Evolutionary conservation across 2,888 invertebrate genomes (phyloP), one percentile per base, ranked within the genome.

Genomic region (Drosophila neoperkinsi): DNA sequence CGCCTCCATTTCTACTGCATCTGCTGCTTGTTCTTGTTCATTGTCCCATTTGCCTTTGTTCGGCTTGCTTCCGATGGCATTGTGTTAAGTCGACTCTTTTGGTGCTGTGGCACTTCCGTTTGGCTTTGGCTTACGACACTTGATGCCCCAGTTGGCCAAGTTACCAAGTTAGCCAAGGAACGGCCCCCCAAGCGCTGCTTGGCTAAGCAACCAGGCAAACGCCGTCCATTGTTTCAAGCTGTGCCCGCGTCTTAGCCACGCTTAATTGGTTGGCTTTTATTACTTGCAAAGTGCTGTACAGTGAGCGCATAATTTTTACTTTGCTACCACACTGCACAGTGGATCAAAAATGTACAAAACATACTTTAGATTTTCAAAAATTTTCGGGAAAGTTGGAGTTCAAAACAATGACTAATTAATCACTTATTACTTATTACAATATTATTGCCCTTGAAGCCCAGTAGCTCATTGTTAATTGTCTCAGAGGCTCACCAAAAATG

Each of bases 181-280:
- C 50, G 38, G 31, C 33, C 28, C 49, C 49, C 61, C 51, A 31
- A 36, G 46, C 28, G 30, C 38, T 34, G 62, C 55, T 28, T 25
- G 36, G 21, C 66, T 55, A 46, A 58, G 61, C 71, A 60, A 38
- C 74, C 53, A 55, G 51, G 46, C 60, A 50, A 65, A 56, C 33
- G 51, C 25, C 77, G 55, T 58, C 64, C 77, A 78, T 82, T 81
- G 83, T 83, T 81, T 72, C 75, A 63, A 66, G 83, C 77, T 79
- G 66, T 67, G 74, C 58, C 74, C 63, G 78, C 72, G 79, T 74
- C 78, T 84, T 78, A 74, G 85, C 79, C 77, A 81, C 79, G 91
- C 88, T 91, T 91, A 90, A 90, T 90, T 90, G 91, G 90, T 88
- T 90, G 50, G 82, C 88, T 91, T 89, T 91, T 85, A 91, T 90